A percentile compares a stretch with the other conserved stretches of the same genome.
Conservation (phyloP, 2,888 invertebrate genomes). For the Diloba caeruleocephala region DNA sequence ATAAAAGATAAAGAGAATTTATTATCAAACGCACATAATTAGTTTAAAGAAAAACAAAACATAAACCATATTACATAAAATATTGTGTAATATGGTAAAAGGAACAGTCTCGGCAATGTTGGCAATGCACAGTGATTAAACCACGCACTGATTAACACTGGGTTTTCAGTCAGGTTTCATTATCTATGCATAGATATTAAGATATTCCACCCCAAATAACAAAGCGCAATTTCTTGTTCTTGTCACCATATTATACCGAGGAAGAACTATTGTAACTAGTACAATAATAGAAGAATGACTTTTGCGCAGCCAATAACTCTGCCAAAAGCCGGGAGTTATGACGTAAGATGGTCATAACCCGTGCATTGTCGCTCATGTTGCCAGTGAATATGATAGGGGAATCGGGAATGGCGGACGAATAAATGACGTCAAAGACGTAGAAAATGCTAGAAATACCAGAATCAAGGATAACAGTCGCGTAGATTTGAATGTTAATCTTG, state of each 20-base stretch:
- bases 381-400: slow-evolving; percentile 3
- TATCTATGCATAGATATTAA: too few species aligned
- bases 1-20: too few species aligned
- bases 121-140: too few species aligned
- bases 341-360: slow-evolving; percentile 21
- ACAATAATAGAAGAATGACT: slow-evolving; percentile 27
- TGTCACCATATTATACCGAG: neutral
- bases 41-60: too few species aligned
- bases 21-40: too few species aligned
- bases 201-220: too few species aligned
- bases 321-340: slow-evolving; percentile 34
- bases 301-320: slow-evolving; percentile 23
- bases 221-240: too few species aligned
- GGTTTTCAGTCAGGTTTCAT: too few species aligned
- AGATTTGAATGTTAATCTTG: neutral
- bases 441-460: neutral
- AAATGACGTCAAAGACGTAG: slow-evolving; percentile 9
- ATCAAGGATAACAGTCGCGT: neutral
- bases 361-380: slow-evolving; percentile 23
- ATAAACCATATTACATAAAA: too few species aligned
- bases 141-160: too few species aligned
- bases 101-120: too few species aligned
- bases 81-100: too few species aligned
- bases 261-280: slow-evolving; percentile 14
- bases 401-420: neutral